These are phyloP conservation scores for Ramazzottius varieornatus DNA, from an alignment of 2,888 invertebrate genomes.

Conservation along the genomic window DNA sequence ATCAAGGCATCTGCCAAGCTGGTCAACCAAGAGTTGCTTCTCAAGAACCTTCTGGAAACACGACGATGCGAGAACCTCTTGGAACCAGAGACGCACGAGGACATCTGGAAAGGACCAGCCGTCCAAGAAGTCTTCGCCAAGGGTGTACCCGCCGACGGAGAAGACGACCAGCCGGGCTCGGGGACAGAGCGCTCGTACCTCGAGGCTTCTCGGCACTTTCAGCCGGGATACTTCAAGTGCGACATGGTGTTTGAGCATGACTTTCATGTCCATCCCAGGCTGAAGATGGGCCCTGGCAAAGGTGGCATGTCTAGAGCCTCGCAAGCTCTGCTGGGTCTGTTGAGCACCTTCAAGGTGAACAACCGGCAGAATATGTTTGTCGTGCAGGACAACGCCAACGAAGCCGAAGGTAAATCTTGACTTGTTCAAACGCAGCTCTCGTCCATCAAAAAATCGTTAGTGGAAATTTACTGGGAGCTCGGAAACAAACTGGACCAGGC, in stretches of 20 bases:
- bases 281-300: constrained; percentile 27
- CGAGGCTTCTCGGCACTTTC: constrained; percentile 27
- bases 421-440: constrained; percentile 4
- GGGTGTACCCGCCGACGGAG: constrained; percentile 12
- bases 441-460: too few relatives aligned
- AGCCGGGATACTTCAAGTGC: constrained; percentile 43
- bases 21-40: constrained; percentile 31
- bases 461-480: too few relatives aligned
- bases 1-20: background rate
- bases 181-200: too few relatives aligned
- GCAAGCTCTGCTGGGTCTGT: constrained; percentile 35
- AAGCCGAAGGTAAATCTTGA: constrained; percentile 3
- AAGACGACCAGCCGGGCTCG: background rate
- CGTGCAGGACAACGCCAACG: constrained; percentile 31
- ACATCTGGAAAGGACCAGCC: constrained; percentile 20
- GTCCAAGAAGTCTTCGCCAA: constrained; percentile 9
- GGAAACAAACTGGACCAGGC: too few relatives aligned
- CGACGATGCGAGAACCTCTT: constrained; percentile 37
- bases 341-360: constrained; percentile 40
- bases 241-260: constrained; percentile 42
- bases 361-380: constrained; percentile 51
- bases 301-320: constrained; percentile 15
- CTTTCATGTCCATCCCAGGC: constrained; percentile 40
- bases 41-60: constrained; percentile 39
- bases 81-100: constrained; percentile 35